These are phyloP conservation scores for Odontocolon sp. DNA, from an alignment of 2,888 invertebrate species.

Conservation along the genomic window DNA sequence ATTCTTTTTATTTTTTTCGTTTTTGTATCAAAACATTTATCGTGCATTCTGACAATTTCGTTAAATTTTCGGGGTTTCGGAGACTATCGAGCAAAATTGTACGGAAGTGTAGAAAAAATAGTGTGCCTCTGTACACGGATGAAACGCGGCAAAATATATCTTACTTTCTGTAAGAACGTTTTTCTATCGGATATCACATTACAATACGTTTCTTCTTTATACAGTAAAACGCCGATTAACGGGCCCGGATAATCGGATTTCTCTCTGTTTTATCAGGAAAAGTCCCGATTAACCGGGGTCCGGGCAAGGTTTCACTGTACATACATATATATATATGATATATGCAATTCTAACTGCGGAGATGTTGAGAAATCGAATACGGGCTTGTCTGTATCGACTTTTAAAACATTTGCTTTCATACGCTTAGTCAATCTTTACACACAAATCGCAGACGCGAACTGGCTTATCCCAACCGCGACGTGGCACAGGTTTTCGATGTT, in stretches of 20 bases:
- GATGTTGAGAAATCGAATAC: not conserved
- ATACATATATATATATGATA: not conserved
- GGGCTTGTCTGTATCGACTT: not conserved
- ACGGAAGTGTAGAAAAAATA: conserved; percentile 37
- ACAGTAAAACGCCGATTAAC: not conserved
- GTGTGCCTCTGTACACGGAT: conserved; percentile 22
- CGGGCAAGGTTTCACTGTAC: conserved; percentile 3
- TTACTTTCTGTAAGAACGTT: not conserved
- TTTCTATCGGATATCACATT: conserved; percentile 21
- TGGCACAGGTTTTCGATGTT: conserved; percentile 86
- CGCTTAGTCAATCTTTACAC: conserved; percentile 80
- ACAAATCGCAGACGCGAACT: conserved; percentile 89
- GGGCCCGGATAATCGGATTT: conserved; percentile 5
- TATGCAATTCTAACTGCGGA: not conserved
- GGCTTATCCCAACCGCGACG: conserved; percentile 88
- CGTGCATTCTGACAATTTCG: not conserved
- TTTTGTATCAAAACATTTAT: conserved; percentile 21
- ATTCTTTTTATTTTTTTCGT: not conserved
- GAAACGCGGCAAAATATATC: conserved; percentile 21
- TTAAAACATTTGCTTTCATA: not conserved
- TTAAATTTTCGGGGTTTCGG: not conserved
- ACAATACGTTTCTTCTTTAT: conserved; percentile 7
- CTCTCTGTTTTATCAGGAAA: not conserved
- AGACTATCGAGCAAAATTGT: not conserved
- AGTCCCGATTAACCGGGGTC: too few relatives aligned